phyloP scores from a whole-genome alignment of 1,140 invertebrate genomes.

The Caenorhabditis remanei region DNA sequence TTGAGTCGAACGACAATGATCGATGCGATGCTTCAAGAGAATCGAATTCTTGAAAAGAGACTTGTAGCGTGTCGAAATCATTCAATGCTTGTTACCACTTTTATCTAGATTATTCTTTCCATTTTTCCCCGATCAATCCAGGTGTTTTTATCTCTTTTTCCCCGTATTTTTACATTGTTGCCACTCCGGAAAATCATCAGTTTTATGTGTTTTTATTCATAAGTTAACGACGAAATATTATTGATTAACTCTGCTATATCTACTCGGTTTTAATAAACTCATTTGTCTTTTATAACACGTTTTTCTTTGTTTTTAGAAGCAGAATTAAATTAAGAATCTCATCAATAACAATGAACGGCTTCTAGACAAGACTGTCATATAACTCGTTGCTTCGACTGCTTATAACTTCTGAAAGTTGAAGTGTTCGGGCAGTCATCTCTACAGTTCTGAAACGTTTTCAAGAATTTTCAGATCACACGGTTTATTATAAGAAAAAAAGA shows the following conservation, averaged over 20 bases:
- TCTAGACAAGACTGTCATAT: neutral
- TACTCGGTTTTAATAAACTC: neutral
- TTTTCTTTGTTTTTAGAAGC: no score
- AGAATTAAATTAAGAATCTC: no score
- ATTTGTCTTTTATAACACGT: no score
- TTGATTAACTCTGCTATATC: no score
- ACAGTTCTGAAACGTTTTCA: no score
- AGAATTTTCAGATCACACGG: slow-evolving; percentile 19
- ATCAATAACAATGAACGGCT: no score
- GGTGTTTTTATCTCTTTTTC: slow-evolving; percentile 17
- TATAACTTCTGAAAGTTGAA: no score
- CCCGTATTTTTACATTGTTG: slow-evolving; percentile 32
- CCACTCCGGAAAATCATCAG: neutral
- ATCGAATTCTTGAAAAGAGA: slow-evolving; percentile 62
- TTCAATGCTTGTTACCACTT: slow-evolving; percentile 63
- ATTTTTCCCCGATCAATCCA: slow-evolving; percentile 1
- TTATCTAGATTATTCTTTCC: slow-evolving; percentile 41
- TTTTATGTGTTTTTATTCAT: slow-evolving; percentile 12
- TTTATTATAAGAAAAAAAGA: slow-evolving; percentile 12
- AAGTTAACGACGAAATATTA: neutral
- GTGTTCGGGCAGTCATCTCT: no score
- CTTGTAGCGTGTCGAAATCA: slow-evolving; percentile 63
- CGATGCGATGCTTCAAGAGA: slow-evolving; percentile 54
- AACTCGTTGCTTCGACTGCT: no score
- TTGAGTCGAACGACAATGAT: slow-evolving; percentile 48